Conservation (phyloP, 2,888 invertebrate species). For the Plusia festucae region DNA sequence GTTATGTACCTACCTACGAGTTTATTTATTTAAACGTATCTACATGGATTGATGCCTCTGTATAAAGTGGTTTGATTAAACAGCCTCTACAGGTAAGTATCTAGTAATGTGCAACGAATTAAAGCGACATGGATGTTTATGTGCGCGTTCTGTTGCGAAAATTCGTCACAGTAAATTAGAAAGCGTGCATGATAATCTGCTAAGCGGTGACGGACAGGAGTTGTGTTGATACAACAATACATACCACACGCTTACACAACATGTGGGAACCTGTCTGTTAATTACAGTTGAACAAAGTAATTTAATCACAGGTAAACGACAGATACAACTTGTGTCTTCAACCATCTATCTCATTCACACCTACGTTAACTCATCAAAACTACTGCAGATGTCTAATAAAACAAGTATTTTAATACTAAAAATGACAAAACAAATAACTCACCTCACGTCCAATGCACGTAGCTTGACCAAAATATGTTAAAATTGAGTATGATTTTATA, state of each 20-base stretch:
- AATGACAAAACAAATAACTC: slow-evolving; percentile 52
- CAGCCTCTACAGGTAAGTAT: slow-evolving; percentile 33
- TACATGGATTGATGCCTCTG: neutral
- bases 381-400: slow-evolving; percentile 17
- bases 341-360: neutral
- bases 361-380: neutral
- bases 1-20: too few relatives aligned
- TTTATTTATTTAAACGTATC: neutral
- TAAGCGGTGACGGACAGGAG: slow-evolving; percentile 60
- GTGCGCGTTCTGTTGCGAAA: slow-evolving; percentile 70
- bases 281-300: slow-evolving; percentile 21
- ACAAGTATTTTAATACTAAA: slow-evolving; percentile 27
- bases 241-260: slow-evolving; percentile 50
- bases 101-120: slow-evolving; percentile 63
- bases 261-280: slow-evolving; percentile 37
- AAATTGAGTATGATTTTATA: neutral
- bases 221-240: slow-evolving; percentile 49
- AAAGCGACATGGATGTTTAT: slow-evolving; percentile 65
- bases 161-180: slow-evolving; percentile 86
- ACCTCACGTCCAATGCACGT: slow-evolving; percentile 40
- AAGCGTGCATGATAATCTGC: slow-evolving; percentile 76
- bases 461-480: slow-evolving; percentile 15
- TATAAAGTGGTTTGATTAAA: slow-evolving; percentile 27
- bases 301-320: slow-evolving; percentile 7
- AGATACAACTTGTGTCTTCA: neutral